These are phyloP conservation scores for Thamnophis sirtalis DNA, from an alignment of 2,113 vertebrate genomes.

Conservation along the genomic window DNA sequence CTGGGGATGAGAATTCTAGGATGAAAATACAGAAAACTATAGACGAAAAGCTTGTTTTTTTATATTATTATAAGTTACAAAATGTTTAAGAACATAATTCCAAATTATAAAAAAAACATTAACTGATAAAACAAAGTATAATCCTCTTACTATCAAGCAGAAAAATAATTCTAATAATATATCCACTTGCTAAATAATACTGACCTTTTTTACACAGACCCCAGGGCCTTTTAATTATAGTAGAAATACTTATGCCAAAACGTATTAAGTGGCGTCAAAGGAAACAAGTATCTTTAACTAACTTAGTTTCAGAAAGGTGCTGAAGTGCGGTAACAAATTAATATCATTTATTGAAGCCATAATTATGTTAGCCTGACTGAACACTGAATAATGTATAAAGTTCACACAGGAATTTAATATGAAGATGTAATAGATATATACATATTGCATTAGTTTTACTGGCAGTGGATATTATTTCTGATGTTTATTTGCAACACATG, in stretches of 20 bases:
- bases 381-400: constrained; percentile 37
- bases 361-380: constrained; percentile 25
- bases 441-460: background rate
- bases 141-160: background rate
- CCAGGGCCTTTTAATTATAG: constrained; percentile 8
- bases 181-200: constrained; percentile 5
- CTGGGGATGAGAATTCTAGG: background rate
- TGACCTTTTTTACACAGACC: constrained; percentile 3
- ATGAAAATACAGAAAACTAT: background rate
- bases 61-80: background rate
- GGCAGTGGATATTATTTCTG: constrained; percentile 13
- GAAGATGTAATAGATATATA: constrained; percentile 12
- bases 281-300: background rate
- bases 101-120: background rate
- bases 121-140: background rate
- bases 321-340: constrained; percentile 26
- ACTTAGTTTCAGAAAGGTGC: constrained; percentile 24
- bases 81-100: constrained; percentile 2
- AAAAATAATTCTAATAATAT: background rate
- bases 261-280: background rate
- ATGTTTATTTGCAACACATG: background rate
- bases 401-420: background rate
- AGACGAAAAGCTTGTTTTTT: background rate
- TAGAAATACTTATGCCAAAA: background rate
- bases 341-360: constrained; percentile 30